Conservation (phyloP, 2,888 invertebrate genomes). For the Malthinus flaveolus region DNA sequence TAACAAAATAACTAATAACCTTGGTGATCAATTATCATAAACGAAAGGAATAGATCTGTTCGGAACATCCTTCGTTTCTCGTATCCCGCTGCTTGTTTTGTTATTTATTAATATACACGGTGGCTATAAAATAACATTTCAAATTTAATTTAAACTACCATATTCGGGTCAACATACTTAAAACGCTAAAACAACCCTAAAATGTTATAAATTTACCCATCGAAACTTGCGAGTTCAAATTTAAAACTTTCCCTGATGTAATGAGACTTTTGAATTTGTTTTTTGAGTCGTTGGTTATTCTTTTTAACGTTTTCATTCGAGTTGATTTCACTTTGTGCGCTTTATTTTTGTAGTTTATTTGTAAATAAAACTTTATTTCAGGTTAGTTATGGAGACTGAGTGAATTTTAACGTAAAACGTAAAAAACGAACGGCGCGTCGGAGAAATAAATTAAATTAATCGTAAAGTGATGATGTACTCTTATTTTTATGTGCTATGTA, state of each 20-base stretch:
- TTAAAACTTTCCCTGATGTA: no score
- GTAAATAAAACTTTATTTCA: not conserved
- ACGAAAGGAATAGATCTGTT: not conserved
- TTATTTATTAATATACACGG: not conserved
- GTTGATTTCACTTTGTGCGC: not conserved
- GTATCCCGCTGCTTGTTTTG: no score
- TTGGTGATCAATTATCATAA: conserved; percentile 4
- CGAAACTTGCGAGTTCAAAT: not conserved
- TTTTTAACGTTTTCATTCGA: no score
- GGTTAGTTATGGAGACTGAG: conserved; percentile 4
- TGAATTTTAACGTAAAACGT: not conserved
- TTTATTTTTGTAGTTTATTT: not conserved
- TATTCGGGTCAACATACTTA: not conserved
- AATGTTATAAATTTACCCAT: not conserved
- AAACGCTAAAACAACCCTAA: no score
- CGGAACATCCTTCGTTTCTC: no score
- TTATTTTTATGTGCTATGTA: conserved; percentile 26
- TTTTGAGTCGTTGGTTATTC: no score
- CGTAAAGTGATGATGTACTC: conserved; percentile 23
- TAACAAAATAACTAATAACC: not conserved
- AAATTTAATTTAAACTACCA: not conserved
- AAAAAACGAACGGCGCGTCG: not conserved
- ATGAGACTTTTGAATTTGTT: no score
- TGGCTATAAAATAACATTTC: not conserved
- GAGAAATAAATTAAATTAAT: not conserved